Percentiles rank a stretch among this genome's conserved stretches.
These are phyloP conservation scores for Apis florea DNA, from an alignment of 1,140 invertebrate genomes.

Conservation along the genomic window DNA sequence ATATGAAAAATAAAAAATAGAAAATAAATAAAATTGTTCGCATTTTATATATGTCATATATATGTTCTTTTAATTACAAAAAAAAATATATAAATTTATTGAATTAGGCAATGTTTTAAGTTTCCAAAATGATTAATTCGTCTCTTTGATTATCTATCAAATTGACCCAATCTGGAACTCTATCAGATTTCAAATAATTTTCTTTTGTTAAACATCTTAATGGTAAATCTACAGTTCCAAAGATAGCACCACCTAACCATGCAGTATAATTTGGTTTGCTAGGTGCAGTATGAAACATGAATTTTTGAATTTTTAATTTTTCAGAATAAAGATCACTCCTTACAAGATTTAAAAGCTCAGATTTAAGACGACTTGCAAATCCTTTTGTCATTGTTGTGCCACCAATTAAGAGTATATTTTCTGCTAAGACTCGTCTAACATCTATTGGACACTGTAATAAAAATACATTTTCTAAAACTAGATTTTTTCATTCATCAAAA, in stretches of 20 bases:
- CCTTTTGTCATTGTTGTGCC: conserved; percentile 91
- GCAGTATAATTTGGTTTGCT: conserved; percentile 91
- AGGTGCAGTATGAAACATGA: conserved; percentile 89
- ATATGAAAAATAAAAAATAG: background rate
- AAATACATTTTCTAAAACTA: background rate
- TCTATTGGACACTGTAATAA: conserved; percentile 88
- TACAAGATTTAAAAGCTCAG: conserved; percentile 86
- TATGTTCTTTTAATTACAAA: background rate
- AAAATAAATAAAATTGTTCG: conserved; percentile 42
- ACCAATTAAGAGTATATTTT: conserved; percentile 92
- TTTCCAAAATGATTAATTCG: conserved; percentile 46
- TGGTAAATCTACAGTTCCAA: conserved; percentile 90
- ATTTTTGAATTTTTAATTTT: conserved; percentile 84
- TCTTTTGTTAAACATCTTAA: conserved; percentile 89
- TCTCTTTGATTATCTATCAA: conserved; percentile 83
- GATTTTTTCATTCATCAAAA: background rate
- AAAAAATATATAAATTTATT: background rate
- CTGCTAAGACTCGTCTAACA: conserved; percentile 85
- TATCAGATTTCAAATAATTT: conserved; percentile 84
- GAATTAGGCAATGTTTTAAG: conserved; percentile 24
- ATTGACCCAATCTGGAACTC: conserved; percentile 92
- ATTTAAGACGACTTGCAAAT: conserved; percentile 87
- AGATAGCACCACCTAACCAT: conserved; percentile 93
- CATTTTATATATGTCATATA: conserved; percentile 8
- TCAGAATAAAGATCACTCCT: conserved; percentile 84